phyloP scores from a whole-genome alignment of 2,113 vertebrate genomes.

The Telmatochromis sp. region DNA sequence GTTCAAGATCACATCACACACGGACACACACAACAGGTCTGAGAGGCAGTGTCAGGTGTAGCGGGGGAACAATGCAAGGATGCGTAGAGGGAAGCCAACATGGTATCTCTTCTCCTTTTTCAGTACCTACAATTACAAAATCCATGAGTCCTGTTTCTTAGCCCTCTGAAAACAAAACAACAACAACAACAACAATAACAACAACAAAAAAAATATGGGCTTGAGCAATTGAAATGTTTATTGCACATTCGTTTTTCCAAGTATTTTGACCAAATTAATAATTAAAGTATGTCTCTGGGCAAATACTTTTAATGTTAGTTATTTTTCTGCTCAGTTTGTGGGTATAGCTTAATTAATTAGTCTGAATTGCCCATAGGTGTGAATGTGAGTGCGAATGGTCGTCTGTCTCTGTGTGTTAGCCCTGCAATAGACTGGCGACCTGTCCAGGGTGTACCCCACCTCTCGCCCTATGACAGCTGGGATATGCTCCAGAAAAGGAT shows the following conservation, averaged over 20 bases:
- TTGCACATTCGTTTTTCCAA: background rate
- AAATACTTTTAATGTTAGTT: background rate
- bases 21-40: conserved; percentile 4
- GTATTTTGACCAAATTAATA: background rate
- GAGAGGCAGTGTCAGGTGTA: conserved; percentile 56
- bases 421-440: background rate
- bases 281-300: background rate
- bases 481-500: background rate
- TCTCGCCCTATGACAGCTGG: background rate
- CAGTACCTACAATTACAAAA: background rate
- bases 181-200: background rate
- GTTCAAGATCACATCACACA: conserved; percentile 38
- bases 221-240: background rate
- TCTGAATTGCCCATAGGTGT: background rate
- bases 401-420: background rate
- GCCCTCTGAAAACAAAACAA: background rate
- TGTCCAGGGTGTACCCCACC: background rate
- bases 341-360: background rate
- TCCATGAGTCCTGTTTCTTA: background rate
- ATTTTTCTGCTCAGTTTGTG: background rate
- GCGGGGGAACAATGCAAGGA: conserved; percentile 20
- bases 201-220: background rate
- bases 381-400: background rate
- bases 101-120: conserved; percentile 30
- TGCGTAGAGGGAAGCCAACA: conserved; percentile 37